Percentiles rank a stretch among this genome's conserved stretches.
Conservation (phyloP, 2,888 invertebrate genomes). For the Nomada ruficornis region DNA sequence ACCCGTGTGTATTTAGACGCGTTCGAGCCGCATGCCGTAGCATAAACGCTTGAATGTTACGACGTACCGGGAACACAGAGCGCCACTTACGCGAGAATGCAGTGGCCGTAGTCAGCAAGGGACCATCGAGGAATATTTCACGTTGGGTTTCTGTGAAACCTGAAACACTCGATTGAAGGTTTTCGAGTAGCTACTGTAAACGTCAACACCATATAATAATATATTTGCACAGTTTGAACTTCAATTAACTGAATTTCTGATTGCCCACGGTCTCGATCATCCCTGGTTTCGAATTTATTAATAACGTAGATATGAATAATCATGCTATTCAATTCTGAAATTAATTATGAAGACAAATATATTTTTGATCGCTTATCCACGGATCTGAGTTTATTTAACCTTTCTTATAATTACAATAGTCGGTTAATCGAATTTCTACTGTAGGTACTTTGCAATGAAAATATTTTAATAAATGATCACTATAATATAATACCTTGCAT, state of each 20-base stretch:
- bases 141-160: slow-evolving; percentile 23
- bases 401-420: too few species aligned
- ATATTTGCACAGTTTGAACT: slow-evolving; percentile 13
- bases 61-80: not conserved
- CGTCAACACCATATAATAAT: slow-evolving; percentile 24
- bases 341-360: too few species aligned
- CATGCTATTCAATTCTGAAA: too few species aligned
- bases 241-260: slow-evolving; percentile 22
- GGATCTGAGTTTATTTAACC: too few species aligned
- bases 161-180: slow-evolving; percentile 32
- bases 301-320: too few species aligned
- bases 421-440: too few species aligned
- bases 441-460: too few species aligned
- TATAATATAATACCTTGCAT: too few species aligned
- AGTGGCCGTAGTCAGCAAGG: not conserved
- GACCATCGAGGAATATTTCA: slow-evolving; percentile 29
- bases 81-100: slow-evolving; percentile 17
- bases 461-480: too few species aligned
- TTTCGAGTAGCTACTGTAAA: slow-evolving; percentile 19
- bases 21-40: slow-evolving; percentile 14
- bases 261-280: too few species aligned
- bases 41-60: slow-evolving; percentile 16
- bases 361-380: too few species aligned
- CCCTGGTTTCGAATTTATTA: too few species aligned
- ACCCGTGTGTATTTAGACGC: slow-evolving; percentile 59